These are phyloP conservation scores for Ammodytes marinus DNA, from an alignment of 2,113 vertebrate genomes.

Conservation along the genomic window DNA sequence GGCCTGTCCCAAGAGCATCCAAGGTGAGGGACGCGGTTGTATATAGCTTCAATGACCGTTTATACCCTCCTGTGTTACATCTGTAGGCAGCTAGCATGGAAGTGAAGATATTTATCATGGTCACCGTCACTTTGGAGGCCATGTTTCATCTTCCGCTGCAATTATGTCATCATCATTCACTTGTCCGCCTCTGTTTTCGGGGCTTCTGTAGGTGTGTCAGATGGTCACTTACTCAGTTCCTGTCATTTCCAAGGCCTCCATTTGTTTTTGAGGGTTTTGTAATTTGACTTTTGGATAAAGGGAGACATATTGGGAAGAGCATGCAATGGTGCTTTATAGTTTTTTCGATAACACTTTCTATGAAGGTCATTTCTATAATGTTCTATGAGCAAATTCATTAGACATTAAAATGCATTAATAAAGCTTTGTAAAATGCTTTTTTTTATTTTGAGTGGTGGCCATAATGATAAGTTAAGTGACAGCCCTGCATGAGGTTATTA, in stretches of 20 bases:
- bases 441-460: too few relatives aligned
- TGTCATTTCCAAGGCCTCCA: not conserved
- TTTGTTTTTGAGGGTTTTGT: too few relatives aligned
- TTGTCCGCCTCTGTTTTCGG: not conserved
- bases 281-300: too few relatives aligned
- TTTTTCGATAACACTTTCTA: too few relatives aligned
- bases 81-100: conserved; percentile 27
- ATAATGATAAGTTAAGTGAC: too few relatives aligned
- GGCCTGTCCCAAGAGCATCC: conserved; percentile 24
- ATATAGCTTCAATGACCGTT: conserved; percentile 27
- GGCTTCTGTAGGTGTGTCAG: not conserved
- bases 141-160: conserved; percentile 7
- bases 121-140: not conserved
- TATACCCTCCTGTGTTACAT: conserved; percentile 14
- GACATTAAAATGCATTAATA: too few relatives aligned
- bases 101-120: conserved; percentile 27
- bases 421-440: too few relatives aligned
- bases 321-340: too few relatives aligned
- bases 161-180: conserved; percentile 28
- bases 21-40: conserved; percentile 47
- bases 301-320: too few relatives aligned
- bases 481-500: too few relatives aligned
- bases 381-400: too few relatives aligned
- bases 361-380: too few relatives aligned
- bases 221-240: not conserved